Conservation (phyloP, 2,888 invertebrate genomes). For the Gryllus longicercus region DNA sequence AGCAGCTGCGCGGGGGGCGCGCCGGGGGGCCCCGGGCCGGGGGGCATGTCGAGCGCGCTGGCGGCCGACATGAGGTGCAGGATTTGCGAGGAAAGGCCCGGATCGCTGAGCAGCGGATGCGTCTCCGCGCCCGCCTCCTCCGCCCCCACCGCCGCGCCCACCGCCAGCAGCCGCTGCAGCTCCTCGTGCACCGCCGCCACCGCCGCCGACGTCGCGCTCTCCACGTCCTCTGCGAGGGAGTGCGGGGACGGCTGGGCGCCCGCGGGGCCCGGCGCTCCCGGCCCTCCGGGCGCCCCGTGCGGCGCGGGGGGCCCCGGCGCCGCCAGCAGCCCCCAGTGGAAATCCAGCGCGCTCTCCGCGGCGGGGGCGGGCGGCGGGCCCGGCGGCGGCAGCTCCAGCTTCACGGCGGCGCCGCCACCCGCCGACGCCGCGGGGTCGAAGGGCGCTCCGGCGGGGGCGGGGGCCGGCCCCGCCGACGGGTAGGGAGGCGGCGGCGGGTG, state of each 20-base stretch:
- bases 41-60: not conserved
- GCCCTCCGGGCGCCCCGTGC: not conserved
- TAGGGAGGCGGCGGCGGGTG: constrained; percentile 32
- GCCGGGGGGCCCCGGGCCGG: not conserved
- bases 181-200: constrained; percentile 23
- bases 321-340: not conserved
- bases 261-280: not conserved
- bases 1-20: not conserved
- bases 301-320: not conserved
- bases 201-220: not conserved
- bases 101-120: constrained; percentile 18
- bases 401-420: not conserved
- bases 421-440: not conserved
- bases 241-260: constrained; percentile 4
- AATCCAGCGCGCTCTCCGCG: constrained; percentile 21
- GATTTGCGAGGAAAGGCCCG: constrained; percentile 27
- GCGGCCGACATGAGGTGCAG: constrained; percentile 27
- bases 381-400: not conserved
- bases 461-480: constrained; percentile 4
- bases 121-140: not conserved
- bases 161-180: constrained; percentile 22
- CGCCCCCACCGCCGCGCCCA: not conserved
- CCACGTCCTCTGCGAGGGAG: not conserved
- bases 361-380: not conserved
- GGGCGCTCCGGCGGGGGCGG: not conserved